These are phyloP conservation scores for Hypanus sabinus DNA, from an alignment of 2,113 vertebrate species.

Conservation along the genomic window DNA sequence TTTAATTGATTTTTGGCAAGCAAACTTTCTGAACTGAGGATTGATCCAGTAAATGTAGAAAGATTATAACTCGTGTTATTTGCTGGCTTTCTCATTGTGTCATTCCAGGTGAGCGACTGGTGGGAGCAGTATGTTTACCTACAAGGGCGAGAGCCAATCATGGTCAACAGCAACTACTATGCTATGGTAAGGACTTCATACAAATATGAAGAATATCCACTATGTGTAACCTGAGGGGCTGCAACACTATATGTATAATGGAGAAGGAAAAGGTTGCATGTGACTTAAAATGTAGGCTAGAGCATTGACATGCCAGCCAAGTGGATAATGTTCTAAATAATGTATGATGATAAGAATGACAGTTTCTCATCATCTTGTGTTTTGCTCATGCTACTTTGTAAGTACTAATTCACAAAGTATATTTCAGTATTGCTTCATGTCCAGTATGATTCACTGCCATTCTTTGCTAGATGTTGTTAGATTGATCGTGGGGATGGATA, in stretches of 20 bases:
- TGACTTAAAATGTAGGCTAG: background rate
- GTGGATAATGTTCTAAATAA: background rate
- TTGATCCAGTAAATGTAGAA: background rate
- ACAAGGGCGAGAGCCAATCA: slow-evolving; percentile 70
- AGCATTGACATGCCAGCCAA: background rate
- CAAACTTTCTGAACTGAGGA: background rate
- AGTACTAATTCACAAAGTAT: background rate
- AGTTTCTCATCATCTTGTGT: background rate
- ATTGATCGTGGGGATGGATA: background rate
- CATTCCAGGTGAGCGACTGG: slow-evolving; percentile 66
- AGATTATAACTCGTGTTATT: background rate
- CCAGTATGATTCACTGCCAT: background rate
- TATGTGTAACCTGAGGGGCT: background rate
- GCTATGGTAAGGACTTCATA: slow-evolving; percentile 67
- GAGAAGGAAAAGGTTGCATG: background rate
- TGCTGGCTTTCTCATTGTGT: background rate
- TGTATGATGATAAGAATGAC: background rate
- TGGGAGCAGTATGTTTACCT: slow-evolving; percentile 91
- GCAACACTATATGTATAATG: background rate
- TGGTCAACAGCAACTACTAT: slow-evolving; percentile 98
- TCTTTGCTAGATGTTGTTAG: background rate
- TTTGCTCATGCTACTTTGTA: background rate
- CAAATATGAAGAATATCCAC: background rate
- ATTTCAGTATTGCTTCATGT: background rate
- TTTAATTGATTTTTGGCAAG: background rate